A percentile compares a stretch with the other conserved stretches of the same genome.
Evolutionary conservation across 2,797 vertebrate genomes (phyloP).

Genomic region (Sebastes taczanowskii): DNA sequence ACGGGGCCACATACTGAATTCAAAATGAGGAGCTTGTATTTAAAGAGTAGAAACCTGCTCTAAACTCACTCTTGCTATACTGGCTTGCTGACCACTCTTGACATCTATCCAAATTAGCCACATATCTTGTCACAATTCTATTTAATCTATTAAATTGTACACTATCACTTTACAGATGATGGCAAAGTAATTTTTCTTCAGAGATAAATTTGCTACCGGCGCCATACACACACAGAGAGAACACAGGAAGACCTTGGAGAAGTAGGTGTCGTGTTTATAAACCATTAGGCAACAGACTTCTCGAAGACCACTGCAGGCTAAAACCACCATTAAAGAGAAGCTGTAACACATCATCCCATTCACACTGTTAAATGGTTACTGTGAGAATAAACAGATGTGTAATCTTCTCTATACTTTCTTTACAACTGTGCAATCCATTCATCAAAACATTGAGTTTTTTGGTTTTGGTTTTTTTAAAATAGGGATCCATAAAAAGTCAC

Average conservation of each 20-base stretch:
- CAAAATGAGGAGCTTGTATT: conserved; percentile 74
- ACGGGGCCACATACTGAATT: conserved; percentile 75
- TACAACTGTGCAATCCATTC: conserved; percentile 16
- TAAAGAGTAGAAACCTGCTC: conserved; percentile 52
- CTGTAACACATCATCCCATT: conserved; percentile 58
- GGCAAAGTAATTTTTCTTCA: conserved; percentile 23
- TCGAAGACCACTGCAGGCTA: conserved; percentile 40
- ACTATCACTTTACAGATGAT: conserved; percentile 3
- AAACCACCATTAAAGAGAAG: conserved; percentile 38
- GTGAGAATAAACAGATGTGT: conserved; percentile 54
- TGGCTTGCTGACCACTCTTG: conserved; percentile 52
- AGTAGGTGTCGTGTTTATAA: conserved; percentile 43
- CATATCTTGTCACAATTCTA: conserved; percentile 40
- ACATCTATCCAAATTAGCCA: conserved; percentile 46
- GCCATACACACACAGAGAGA: neutral
- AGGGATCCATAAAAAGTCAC: conserved; percentile 12
- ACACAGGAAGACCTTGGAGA: conserved; percentile 26
- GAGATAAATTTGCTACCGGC: conserved; percentile 1
- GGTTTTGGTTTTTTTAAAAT: neutral
- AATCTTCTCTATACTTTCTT: conserved; percentile 8
- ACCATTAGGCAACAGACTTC: conserved; percentile 46
- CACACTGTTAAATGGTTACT: conserved; percentile 60
- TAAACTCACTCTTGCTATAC: conserved; percentile 33
- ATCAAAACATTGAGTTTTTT: neutral
- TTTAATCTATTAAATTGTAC: conserved; percentile 28